A percentile compares a stretch with the other conserved stretches of the same genome.
phyloP scores from a whole-genome alignment of 2,888 invertebrate genomes.

The Cheilosia pagana region DNA sequence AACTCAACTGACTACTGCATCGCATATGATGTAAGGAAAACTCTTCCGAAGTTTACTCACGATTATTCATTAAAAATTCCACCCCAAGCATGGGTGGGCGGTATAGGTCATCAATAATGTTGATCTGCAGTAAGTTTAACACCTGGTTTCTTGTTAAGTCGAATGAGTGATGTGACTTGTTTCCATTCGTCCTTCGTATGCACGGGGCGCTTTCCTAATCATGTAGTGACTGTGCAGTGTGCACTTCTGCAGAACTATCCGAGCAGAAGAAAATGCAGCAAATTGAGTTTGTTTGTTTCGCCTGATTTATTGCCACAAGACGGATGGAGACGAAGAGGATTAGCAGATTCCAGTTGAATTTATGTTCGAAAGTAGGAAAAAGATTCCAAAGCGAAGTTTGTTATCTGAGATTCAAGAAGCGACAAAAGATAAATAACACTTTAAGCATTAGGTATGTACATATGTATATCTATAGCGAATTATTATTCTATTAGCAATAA shows the following conservation, averaged over 20 bases:
- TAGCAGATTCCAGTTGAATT: not conserved
- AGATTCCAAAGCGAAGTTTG: not conserved
- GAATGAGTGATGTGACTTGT: constrained; percentile 62
- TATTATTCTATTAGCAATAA: not conserved
- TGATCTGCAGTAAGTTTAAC: constrained; percentile 63
- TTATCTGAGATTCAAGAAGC: not conserved
- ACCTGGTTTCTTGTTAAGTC: constrained; percentile 69
- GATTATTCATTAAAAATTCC: constrained; percentile 67
- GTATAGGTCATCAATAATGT: constrained; percentile 65
- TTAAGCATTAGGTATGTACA: not conserved
- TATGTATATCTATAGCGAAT: too few relatives aligned
- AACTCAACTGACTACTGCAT: constrained; percentile 51
- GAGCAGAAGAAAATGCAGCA: constrained; percentile 36
- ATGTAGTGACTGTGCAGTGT: constrained; percentile 19
- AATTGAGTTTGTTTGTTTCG: constrained; percentile 46
- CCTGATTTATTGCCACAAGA: constrained; percentile 8
- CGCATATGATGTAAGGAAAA: constrained; percentile 18
- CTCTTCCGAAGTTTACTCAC: constrained; percentile 47
- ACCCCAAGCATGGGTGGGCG: constrained; percentile 9
- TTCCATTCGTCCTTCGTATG: not conserved
- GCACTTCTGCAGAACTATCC: constrained; percentile 18
- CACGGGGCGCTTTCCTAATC: constrained; percentile 2
- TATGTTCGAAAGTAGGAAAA: not conserved
- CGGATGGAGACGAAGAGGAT: not conserved
- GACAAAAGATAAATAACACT: not conserved